Evolutionary conservation across 2,888 invertebrate species (phyloP).

Genomic region (Drosophila anomalipes): DNA sequence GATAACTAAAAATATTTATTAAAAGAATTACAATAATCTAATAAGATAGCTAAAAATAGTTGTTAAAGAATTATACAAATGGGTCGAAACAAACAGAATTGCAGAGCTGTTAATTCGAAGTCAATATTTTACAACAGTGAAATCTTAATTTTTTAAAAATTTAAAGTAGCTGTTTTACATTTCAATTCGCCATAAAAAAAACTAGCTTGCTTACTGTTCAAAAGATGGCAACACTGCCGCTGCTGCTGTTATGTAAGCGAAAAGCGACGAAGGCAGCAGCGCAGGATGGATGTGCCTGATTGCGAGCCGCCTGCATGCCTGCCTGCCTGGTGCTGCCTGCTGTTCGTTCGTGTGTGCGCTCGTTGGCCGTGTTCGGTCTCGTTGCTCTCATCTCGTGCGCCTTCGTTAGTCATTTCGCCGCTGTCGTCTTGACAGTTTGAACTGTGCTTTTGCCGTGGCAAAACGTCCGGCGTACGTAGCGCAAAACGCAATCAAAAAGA

Average conservation of each 20-base stretch:
- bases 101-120: background rate
- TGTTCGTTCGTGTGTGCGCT: conserved; percentile 13
- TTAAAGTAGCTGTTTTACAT: background rate
- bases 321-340: conserved; percentile 22
- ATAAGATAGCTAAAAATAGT: background rate
- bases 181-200: background rate
- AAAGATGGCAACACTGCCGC: conserved; percentile 1
- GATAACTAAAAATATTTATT: background rate
- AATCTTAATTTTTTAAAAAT: background rate
- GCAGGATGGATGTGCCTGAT: conserved; percentile 50
- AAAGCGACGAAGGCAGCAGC: conserved; percentile 19
- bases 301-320: conserved; percentile 17
- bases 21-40: background rate
- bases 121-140: background rate
- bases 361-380: conserved; percentile 23
- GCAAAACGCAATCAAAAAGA: conserved; percentile 42
- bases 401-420: conserved; percentile 52
- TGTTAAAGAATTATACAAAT: background rate
- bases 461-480: conserved; percentile 59
- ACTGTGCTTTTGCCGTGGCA: conserved; percentile 70
- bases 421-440: conserved; percentile 64
- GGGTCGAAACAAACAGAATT: background rate
- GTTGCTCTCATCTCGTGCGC: conserved; percentile 11
- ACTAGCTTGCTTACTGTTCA: background rate
- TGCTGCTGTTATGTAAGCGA: conserved; percentile 57